phyloP scores from a whole-genome alignment of 2,113 vertebrate genomes.

The Thunnus thynnus region DNA sequence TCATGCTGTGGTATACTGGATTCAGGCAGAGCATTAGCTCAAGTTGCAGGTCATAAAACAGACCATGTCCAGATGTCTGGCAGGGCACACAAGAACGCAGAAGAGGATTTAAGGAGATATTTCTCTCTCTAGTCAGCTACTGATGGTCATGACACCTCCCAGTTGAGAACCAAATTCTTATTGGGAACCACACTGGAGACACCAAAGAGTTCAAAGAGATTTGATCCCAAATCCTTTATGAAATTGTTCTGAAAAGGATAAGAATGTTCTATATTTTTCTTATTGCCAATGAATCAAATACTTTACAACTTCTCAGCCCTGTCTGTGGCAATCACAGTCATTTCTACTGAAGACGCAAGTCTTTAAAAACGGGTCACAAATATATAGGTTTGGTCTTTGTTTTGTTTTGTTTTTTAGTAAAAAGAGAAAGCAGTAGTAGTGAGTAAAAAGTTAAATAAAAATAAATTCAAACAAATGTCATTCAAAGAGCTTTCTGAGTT shows the following conservation, averaged over 20 bases:
- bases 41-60: constrained; percentile 73
- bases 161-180: neutral
- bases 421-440: no score
- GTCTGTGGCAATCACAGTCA: neutral
- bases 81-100: constrained; percentile 38
- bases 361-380: no score
- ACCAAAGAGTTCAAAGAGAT: neutral
- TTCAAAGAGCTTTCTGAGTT: no score
- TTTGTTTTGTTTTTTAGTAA: no score
- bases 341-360: neutral
- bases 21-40: constrained; percentile 63
- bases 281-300: no score
- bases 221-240: neutral
- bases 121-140: constrained; percentile 46
- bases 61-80: constrained; percentile 80
- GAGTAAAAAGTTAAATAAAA: no score
- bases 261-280: neutral
- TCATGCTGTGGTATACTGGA: constrained; percentile 53
- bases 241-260: neutral
- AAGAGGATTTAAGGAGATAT: constrained; percentile 28
- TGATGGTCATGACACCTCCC: constrained; percentile 16
- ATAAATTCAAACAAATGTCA: no score
- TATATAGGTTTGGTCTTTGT: no score
- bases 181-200: neutral
- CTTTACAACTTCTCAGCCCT: neutral